Base-by-base conservation (phyloP, 2,113 vertebrate species). In the Lamprologus lemairii region DNA sequence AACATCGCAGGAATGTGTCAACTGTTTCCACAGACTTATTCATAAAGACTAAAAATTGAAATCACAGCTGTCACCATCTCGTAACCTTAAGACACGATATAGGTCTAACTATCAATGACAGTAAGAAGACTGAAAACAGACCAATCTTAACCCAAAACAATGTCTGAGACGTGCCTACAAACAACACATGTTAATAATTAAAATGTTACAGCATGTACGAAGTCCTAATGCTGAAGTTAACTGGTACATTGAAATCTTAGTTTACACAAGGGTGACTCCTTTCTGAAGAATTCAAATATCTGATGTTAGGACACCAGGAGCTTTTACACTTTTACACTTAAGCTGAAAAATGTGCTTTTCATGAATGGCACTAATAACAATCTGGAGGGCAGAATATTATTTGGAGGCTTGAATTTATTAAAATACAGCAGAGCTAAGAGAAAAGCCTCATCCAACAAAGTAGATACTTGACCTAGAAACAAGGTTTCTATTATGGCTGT, bases 321-420 rank as follows among this genome's bases (percentile, higher is more conserved):
- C 23, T 57, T 57, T 57, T 26, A 57, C 7, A 57, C 23, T 57
- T 57, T 57, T 26, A 57, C 7, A 57, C 2, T 7, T 26, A 13
- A 13, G 23, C 11, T 57, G 6, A 14, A 26, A 57, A 26, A 57
- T 26, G 23, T 57, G 21, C 13, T 26, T 1, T 4, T 14, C 55
- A 28, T 57, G 23, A 57, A 58, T 28, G 35, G 35, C 12, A 40
- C 35, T 42, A 0, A 16, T 42, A 71, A 68, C 19, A 68, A 23
- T 40, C 65, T 71, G 65, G 65, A 71, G n/a, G n/a, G 12, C 65
- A 71, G 1, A 71, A 42, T 71, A 42, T 42, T 71, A 71, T 42
- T 73, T 73, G 68, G 37, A 3, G 2, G 37, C 37, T 45, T 26
- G 33, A 26, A 26, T 73, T 0, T 71, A 71, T 71, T 42, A 23